Conservation (phyloP, 2,888 invertebrate species). For the Fabriciana adippe region DNA sequence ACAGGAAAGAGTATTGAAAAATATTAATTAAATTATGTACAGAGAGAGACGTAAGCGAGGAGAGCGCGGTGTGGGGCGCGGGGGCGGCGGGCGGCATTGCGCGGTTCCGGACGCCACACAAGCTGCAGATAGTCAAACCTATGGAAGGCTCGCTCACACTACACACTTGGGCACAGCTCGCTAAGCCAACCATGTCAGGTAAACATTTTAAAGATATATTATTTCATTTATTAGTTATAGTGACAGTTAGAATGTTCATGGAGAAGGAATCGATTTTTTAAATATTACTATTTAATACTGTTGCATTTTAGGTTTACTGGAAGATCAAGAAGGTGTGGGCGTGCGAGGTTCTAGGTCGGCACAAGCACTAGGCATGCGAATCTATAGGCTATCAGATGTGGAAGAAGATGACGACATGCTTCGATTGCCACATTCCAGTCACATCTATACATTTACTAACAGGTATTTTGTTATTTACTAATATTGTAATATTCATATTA, state of each 20-base stretch:
- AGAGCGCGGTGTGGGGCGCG: slow-evolving; percentile 78
- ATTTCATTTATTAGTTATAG: too few species aligned
- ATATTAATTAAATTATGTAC: slow-evolving; percentile 10
- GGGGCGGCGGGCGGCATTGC: slow-evolving; percentile 69
- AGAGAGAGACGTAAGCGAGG: slow-evolving; percentile 70
- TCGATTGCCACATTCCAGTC: slow-evolving; percentile 88
- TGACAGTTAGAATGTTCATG: too few species aligned
- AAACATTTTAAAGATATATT: slow-evolving; percentile 19
- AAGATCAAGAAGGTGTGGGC: slow-evolving; percentile 95
- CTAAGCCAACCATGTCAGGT: slow-evolving; percentile 95
- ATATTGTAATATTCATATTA: slow-evolving; percentile 7
- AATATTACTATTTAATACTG: background rate
- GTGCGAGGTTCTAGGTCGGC: slow-evolving; percentile 89
- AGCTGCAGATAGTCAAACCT: slow-evolving; percentile 95
- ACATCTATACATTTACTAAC: slow-evolving; percentile 93
- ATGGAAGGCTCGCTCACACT: slow-evolving; percentile 96
- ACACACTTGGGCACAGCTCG: slow-evolving; percentile 96
- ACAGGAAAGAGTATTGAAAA: background rate
- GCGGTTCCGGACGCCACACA: slow-evolving; percentile 91
- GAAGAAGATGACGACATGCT: slow-evolving; percentile 91
- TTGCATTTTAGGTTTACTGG: slow-evolving; percentile 83
- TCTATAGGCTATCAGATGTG: slow-evolving; percentile 84
- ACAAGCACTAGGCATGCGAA: slow-evolving; percentile 88
- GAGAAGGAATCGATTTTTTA: too few species aligned
- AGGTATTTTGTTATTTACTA: slow-evolving; percentile 54